Percentiles rank a stretch among this genome's conserved stretches.
These are phyloP conservation scores for Artemia sinica DNA, from an alignment of 2,888 invertebrate genomes.

Conservation along the genomic window DNA sequence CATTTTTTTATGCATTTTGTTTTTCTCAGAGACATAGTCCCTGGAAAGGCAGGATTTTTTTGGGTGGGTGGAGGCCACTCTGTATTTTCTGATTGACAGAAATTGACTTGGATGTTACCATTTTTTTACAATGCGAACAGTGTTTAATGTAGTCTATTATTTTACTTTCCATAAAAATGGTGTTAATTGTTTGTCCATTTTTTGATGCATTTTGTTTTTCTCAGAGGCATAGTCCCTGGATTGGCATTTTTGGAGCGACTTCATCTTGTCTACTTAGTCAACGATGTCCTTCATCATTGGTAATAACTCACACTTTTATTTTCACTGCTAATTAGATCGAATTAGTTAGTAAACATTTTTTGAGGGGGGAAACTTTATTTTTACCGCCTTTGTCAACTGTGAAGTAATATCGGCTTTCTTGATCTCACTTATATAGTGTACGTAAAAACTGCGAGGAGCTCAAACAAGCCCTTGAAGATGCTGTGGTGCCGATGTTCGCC, in stretches of 20 bases:
- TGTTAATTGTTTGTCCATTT: slow-evolving; percentile 23
- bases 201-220: slow-evolving; percentile 27
- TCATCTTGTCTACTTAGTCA: slow-evolving; percentile 94
- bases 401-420: background rate
- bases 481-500: slow-evolving; percentile 96
- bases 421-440: slow-evolving; percentile 47
- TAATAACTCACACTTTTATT: slow-evolving; percentile 38
- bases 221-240: slow-evolving; percentile 43
- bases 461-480: slow-evolving; percentile 78
- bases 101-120: no score
- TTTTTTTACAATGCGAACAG: no score
- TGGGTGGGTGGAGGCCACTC: no score
- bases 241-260: slow-evolving; percentile 76
- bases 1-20: slow-evolving; percentile 18
- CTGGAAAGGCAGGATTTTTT: no score
- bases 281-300: slow-evolving; percentile 96
- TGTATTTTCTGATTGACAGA: no score
- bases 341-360: slow-evolving; percentile 21
- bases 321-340: slow-evolving; percentile 6
- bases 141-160: no score
- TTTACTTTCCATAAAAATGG: background rate
- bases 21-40: slow-evolving; percentile 42
- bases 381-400: slow-evolving; percentile 8
- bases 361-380: slow-evolving; percentile 22
- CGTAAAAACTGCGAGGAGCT: slow-evolving; percentile 86